A percentile compares a stretch with the other conserved stretches of the same genome.
Conservation (phyloP, 2,797 vertebrate species). For the Dromococcyx pavoninus region DNA sequence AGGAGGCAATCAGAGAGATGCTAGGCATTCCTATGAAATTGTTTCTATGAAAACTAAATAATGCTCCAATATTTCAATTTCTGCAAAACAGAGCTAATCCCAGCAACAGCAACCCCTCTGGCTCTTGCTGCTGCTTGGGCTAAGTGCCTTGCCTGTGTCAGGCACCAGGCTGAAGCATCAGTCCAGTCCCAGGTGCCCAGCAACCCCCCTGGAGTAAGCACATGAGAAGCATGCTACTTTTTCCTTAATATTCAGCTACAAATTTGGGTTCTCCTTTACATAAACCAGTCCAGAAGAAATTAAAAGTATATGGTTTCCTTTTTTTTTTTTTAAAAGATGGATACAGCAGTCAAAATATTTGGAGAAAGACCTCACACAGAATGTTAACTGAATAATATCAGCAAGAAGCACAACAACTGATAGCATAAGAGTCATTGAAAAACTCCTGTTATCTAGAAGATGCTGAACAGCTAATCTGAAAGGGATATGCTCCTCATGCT, state of each 20-base stretch:
- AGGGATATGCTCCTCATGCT: neutral
- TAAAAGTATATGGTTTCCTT: neutral
- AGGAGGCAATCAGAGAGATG: neutral
- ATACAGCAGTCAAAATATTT: neutral
- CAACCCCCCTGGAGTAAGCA: fast-evolving
- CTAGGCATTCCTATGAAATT: neutral
- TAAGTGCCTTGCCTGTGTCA: neutral
- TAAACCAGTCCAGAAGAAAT: too few species aligned
- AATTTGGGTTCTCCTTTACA: too few species aligned
- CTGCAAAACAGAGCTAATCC: neutral
- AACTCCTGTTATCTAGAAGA: neutral
- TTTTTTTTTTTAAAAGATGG: neutral
- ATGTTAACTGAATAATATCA: neutral
- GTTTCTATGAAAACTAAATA: neutral
- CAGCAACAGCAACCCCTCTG: neutral
- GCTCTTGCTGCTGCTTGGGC: fast-evolving
- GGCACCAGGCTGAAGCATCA: neutral
- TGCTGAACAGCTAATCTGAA: neutral
- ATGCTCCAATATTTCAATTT: neutral
- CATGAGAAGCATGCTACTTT: too few species aligned
- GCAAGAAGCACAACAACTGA: neutral
- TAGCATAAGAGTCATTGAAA: neutral
- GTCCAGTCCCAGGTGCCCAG: neutral
- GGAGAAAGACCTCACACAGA: neutral
- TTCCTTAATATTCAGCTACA: too few species aligned